A percentile compares a stretch with the other conserved stretches of the same genome.
Evolutionary conservation across 1,140 invertebrate species (phyloP).

Genomic region (Tetramorium simillimum): DNA sequence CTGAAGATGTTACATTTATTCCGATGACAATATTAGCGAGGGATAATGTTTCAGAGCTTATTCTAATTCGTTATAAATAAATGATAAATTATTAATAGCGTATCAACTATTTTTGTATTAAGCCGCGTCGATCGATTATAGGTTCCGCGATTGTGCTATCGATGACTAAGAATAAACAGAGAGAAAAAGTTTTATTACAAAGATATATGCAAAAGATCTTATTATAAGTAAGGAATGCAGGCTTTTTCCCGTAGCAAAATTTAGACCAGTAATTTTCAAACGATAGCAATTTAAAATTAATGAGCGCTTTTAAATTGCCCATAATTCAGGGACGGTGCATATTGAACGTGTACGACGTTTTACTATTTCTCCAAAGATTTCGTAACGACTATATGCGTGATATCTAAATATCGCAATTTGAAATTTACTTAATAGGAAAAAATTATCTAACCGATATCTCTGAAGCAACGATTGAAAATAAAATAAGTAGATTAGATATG

Average conservation of each 20-base stretch:
- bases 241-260: neutral
- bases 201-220: neutral
- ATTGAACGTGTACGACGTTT: neutral
- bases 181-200: conserved; percentile 1
- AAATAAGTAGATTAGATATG: conserved; percentile 2
- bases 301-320: neutral
- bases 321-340: neutral
- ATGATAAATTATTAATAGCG: neutral
- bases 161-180: neutral
- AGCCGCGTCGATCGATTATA: neutral
- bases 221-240: neutral
- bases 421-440: conserved; percentile 2
- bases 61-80: neutral
- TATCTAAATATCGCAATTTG: neutral
- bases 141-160: neutral
- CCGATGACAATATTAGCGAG: neutral
- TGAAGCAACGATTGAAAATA: neutral
- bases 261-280: neutral
- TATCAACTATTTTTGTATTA: conserved; percentile 13
- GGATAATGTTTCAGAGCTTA: neutral
- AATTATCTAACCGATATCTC: neutral
- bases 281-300: neutral
- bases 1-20: neutral
- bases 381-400: neutral
- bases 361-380: neutral